These are phyloP conservation scores for Silvanus unidentatus DNA, from an alignment of 2,888 invertebrate species.

Conservation along the genomic window DNA sequence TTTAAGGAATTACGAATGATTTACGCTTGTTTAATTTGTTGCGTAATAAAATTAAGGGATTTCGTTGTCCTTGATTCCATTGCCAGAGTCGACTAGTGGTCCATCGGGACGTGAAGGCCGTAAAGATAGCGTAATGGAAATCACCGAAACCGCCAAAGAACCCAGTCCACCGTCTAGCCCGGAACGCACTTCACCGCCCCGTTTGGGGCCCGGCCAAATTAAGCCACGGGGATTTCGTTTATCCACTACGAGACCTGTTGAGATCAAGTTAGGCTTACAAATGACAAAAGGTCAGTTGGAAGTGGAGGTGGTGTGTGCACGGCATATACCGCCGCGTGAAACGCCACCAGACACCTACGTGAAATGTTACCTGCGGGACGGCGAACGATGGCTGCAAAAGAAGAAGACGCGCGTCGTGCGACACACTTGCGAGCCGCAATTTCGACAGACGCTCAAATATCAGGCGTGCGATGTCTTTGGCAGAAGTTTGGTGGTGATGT, in stretches of 20 bases:
- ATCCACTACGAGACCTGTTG: constrained; percentile 65
- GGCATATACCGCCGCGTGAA: constrained; percentile 63
- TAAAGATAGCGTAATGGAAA: constrained; percentile 56
- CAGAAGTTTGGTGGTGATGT: constrained; percentile 80
- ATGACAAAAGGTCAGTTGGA: constrained; percentile 89
- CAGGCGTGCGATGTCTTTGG: constrained; percentile 71
- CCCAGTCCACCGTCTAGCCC: constrained; percentile 55
- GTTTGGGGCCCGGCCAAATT: constrained; percentile 74
- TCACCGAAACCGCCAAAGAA: constrained; percentile 48
- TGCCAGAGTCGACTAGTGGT: constrained; percentile 32
- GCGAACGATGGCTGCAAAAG: constrained; percentile 83
- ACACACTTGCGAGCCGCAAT: constrained; percentile 78
- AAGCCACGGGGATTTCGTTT: constrained; percentile 70
- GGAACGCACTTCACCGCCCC: constrained; percentile 50
- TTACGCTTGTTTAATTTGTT: too few species aligned
- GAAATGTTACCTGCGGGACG: constrained; percentile 86
- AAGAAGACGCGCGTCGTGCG: constrained; percentile 81
- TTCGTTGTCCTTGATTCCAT: too few species aligned
- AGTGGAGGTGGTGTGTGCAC: constrained; percentile 73
- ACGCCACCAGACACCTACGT: constrained; percentile 85
- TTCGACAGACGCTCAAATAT: constrained; percentile 84
- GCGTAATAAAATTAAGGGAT: too few species aligned
- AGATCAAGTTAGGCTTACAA: constrained; percentile 80
- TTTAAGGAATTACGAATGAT: constrained; percentile 9
- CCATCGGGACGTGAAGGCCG: constrained; percentile 50